Percentiles rank a stretch among this genome's conserved stretches.
Conservation (phyloP, 2,888 invertebrate genomes). For the Iselma pallidipennis region DNA sequence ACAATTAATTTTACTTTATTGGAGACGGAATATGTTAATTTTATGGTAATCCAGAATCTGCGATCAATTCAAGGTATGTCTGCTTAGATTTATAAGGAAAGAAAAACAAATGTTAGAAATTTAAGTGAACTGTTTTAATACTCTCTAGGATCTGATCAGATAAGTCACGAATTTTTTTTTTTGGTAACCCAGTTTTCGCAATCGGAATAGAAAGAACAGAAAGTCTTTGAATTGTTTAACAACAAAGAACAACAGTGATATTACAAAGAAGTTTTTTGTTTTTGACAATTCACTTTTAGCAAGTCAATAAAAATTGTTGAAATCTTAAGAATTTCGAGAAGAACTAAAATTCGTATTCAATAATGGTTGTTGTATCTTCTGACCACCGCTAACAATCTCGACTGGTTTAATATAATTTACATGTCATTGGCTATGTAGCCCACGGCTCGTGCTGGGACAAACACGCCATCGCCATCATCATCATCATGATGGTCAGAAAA, state of each 20-base stretch:
- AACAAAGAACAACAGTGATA: neutral
- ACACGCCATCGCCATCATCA: slow-evolving; percentile 21
- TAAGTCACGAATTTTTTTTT: neutral
- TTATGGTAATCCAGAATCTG: neutral
- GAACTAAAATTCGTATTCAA: no score
- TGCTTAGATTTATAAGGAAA: no score
- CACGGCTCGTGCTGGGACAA: slow-evolving; percentile 37
- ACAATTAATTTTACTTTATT: slow-evolving; percentile 4
- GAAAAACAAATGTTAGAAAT: neutral
- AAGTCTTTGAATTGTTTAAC: neutral
- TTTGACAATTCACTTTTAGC: no score
- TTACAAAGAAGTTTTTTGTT: no score
- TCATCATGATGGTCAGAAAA: no score
- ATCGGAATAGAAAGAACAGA: neutral
- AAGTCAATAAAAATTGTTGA: no score
- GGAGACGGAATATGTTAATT: neutral
- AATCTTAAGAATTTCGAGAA: no score
- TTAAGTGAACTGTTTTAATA: neutral
- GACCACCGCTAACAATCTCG: neutral
- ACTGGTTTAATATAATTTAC: slow-evolving; percentile 30
- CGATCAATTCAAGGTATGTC: neutral
- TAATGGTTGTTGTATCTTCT: neutral
- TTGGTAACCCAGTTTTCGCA: slow-evolving; percentile 2
- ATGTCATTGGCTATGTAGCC: slow-evolving; percentile 44
- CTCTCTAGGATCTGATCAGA: neutral